These are phyloP conservation scores for Aphidius ervi DNA, from an alignment of 1,140 invertebrate species.

Conservation along the genomic window DNA sequence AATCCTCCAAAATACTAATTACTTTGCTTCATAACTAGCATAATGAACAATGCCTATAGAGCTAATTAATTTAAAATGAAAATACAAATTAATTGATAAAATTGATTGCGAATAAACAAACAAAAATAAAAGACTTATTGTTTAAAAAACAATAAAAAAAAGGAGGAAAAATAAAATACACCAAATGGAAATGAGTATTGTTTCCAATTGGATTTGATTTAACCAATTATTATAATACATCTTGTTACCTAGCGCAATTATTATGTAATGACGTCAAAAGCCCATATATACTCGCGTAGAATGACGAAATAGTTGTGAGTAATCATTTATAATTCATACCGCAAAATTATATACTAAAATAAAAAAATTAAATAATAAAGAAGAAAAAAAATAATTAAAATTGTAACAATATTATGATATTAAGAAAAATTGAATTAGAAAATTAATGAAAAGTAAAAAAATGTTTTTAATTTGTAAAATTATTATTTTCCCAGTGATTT, in stretches of 20 bases:
- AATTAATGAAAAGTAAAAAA: conserved; percentile 5
- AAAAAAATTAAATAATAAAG: not conserved
- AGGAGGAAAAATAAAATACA: not conserved
- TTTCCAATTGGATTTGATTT: not conserved
- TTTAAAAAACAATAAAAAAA: not conserved
- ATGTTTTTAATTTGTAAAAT: conserved; percentile 8
- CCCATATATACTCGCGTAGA: conserved; percentile 12
- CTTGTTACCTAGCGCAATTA: conserved; percentile 22
- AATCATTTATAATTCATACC: conserved; percentile 4
- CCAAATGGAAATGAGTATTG: not conserved
- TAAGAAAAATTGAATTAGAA: not conserved
- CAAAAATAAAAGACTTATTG: not conserved
- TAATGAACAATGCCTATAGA: no score
- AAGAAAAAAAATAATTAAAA: not conserved
- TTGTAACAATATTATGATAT: not conserved
- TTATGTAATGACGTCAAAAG: conserved; percentile 13
- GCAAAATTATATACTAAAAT: conserved; percentile 7
- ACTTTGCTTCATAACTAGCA: not conserved
- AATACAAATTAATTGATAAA: no score
- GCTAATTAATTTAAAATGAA: no score
- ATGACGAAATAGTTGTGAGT: conserved; percentile 5
- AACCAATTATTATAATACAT: no score
- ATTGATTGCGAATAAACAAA: no score
- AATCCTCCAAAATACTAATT: not conserved
- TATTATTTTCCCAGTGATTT: conserved; percentile 5